These are phyloP conservation scores for Platycercus adscitus DNA, from an alignment of 2,113 vertebrate species.

Conservation along the genomic window DNA sequence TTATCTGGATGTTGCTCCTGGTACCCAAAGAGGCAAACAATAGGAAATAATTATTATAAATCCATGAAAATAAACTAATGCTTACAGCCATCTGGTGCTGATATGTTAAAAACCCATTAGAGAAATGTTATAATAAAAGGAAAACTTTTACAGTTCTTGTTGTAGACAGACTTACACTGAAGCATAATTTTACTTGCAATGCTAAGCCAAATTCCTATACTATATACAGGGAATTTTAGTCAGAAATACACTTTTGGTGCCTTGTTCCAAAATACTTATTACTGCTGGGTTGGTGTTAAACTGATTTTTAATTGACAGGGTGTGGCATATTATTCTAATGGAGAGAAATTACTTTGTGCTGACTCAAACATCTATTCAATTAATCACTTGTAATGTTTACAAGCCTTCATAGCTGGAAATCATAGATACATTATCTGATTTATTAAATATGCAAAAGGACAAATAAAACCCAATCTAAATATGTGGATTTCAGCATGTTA, in stretches of 20 bases:
- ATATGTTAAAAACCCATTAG: neutral
- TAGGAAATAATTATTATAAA: neutral
- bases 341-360: slow-evolving; percentile 41
- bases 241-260: neutral
- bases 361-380: slow-evolving; percentile 5
- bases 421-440: slow-evolving; percentile 22
- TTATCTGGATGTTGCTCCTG: neutral
- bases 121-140: neutral
- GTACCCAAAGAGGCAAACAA: neutral
- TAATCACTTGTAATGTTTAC: slow-evolving; percentile 48
- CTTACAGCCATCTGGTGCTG: neutral
- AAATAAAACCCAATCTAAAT: slow-evolving; percentile 41
- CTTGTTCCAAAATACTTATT: slow-evolving; percentile 4
- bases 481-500: neutral
- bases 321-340: slow-evolving; percentile 36
- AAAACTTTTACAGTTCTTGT: neutral
- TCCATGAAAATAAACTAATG: neutral
- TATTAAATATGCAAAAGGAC: slow-evolving; percentile 19
- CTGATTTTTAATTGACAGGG: slow-evolving; percentile 41
- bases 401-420: slow-evolving; percentile 31
- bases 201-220: neutral
- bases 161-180: neutral
- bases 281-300: slow-evolving; percentile 9
- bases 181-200: neutral
- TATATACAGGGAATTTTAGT: neutral